Percentiles rank a stretch among this genome's conserved stretches.
Evolutionary conservation across 2,797 vertebrate species (phyloP).

Genomic region (Pelobates cultripes): DNA sequence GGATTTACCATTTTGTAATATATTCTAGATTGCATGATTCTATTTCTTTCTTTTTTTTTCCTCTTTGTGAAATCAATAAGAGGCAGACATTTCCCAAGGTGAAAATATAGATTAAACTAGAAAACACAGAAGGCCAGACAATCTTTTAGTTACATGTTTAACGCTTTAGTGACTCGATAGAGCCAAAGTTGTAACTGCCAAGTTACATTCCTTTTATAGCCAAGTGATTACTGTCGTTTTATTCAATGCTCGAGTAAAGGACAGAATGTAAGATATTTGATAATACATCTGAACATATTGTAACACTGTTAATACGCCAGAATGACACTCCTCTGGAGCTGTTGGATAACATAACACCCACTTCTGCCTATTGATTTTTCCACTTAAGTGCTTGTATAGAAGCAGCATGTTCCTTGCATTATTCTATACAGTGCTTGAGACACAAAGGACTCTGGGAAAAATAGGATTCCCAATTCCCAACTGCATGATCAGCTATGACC

Average conservation of each 20-base stretch:
- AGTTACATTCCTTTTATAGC: conserved; percentile 1
- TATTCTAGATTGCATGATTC: conserved; percentile 52
- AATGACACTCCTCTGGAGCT: conserved; percentile 47
- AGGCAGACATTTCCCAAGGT: conserved; percentile 63
- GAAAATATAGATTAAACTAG: conserved; percentile 59
- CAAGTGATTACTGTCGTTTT: conserved; percentile 23
- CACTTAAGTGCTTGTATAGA: conserved; percentile 58
- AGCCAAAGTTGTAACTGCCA: conserved; percentile 2
- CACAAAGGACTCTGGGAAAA: conserved; percentile 49
- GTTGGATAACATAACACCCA: conserved; percentile 59
- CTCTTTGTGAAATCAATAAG: conserved; percentile 62
- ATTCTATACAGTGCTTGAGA: conserved; percentile 50
- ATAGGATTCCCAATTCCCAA: conserved; percentile 63
- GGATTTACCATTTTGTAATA: conserved; percentile 52
- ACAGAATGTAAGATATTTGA: conserved; percentile 54
- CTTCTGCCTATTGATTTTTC: conserved; percentile 65
- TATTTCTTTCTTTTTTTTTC: conserved; percentile 59
- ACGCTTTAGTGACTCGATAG: conserved; percentile 34
- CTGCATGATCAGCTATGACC: conserved; percentile 62
- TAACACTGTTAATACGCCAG: conserved; percentile 48
- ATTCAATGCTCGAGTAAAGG: conserved; percentile 32
- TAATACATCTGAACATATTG: conserved; percentile 48
- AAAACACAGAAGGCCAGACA: conserved; percentile 53
- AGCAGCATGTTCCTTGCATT: conserved; percentile 64
- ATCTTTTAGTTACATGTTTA: conserved; percentile 50